Evolutionary conservation across 2,888 invertebrate genomes (phyloP).

Genomic region (Drosophila imparisetae): DNA sequence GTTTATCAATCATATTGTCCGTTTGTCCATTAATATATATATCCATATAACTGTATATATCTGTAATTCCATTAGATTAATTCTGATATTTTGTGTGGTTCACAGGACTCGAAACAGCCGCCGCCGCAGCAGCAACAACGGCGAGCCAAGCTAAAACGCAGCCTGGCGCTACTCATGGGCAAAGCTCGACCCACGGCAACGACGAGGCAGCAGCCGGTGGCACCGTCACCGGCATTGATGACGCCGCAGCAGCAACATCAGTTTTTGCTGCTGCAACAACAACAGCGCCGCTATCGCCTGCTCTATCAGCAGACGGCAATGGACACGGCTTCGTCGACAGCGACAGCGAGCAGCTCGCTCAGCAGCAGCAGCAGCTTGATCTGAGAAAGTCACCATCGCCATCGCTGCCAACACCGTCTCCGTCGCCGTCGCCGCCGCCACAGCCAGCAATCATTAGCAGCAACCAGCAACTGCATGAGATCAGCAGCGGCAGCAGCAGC

Average conservation of each 20-base stretch:
- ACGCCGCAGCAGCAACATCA: constrained; percentile 74
- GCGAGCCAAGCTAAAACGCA: constrained; percentile 81
- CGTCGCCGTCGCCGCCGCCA: constrained; percentile 14
- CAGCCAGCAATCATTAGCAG: constrained; percentile 14
- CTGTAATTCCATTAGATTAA: constrained; percentile 8
- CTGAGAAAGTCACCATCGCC: constrained; percentile 53
- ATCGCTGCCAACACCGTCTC: constrained; percentile 21
- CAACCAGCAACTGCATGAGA: constrained; percentile 44
- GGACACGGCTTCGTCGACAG: constrained; percentile 68
- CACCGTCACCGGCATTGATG: constrained; percentile 40
- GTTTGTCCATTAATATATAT: constrained; percentile 19
- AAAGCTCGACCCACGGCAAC: constrained; percentile 40
- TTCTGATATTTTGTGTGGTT: constrained; percentile 35
- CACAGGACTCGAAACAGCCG: constrained; percentile 69
- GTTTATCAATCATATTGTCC: constrained; percentile 34
- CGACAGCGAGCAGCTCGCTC: constrained; percentile 60
- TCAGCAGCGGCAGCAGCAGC: constrained; percentile 72
- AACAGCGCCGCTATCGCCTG: constrained; percentile 75
- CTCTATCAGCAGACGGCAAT: constrained; percentile 78
- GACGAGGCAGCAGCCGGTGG: constrained; percentile 23
- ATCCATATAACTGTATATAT: not conserved
- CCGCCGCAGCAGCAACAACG: constrained; percentile 67
- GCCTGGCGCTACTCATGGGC: constrained; percentile 76
- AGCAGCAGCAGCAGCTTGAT: constrained; percentile 67
- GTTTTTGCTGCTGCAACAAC: constrained; percentile 70